Conservation (phyloP, 2,888 invertebrate species). For the Osmoderma eremita region DNA sequence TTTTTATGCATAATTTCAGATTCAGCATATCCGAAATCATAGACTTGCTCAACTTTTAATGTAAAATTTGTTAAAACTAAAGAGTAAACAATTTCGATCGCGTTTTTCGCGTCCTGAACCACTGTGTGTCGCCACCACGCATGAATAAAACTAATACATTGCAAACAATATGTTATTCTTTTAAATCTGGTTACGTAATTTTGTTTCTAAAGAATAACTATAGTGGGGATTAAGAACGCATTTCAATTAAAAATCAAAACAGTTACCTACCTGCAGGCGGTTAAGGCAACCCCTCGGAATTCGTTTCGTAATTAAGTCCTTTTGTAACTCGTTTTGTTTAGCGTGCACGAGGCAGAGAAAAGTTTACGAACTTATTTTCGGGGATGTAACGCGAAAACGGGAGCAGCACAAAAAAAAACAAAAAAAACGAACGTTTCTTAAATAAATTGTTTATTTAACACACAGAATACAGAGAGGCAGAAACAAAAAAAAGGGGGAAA, state of each 20-base stretch:
- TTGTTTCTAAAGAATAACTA: too few species aligned
- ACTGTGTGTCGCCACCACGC: too few species aligned
- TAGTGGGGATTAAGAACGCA: too few species aligned
- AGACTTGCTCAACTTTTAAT: too few species aligned
- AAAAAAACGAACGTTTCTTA: background rate
- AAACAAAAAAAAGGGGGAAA: background rate
- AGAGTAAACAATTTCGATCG: too few species aligned
- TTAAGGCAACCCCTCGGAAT: background rate
- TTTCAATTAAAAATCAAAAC: conserved; percentile 32
- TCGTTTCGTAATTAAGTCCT: conserved; percentile 25
- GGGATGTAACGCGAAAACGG: background rate
- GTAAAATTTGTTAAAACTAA: too few species aligned
- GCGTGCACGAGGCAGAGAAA: background rate
- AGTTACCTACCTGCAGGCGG: conserved; percentile 15
- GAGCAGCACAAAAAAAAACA: background rate
- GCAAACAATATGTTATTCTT: too few species aligned
- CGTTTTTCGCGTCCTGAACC: too few species aligned
- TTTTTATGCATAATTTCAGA: too few species aligned
- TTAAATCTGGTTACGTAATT: too few species aligned
- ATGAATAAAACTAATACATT: too few species aligned
- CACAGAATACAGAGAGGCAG: background rate
- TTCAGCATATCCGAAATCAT: too few species aligned
- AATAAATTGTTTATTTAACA: conserved; percentile 30
- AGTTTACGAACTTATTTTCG: conserved; percentile 22
- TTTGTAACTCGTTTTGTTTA: conserved; percentile 14